A percentile compares a stretch with the other conserved stretches of the same genome.
These are phyloP conservation scores for Zaprionus inermis DNA, from an alignment of 1,140 invertebrate species.

Conservation along the genomic window DNA sequence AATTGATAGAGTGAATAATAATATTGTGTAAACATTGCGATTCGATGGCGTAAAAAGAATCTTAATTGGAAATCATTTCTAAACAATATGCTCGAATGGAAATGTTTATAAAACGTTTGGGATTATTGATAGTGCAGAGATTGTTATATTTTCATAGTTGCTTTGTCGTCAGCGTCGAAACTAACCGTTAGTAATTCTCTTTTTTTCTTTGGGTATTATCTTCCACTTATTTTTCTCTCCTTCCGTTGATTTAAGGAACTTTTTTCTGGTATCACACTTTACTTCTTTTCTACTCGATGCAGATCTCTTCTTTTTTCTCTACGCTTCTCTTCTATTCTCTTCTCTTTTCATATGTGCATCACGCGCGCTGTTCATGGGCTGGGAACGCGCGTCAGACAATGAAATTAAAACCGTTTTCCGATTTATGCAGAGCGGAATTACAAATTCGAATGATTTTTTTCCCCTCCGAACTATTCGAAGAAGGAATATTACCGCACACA, in stretches of 20 bases:
- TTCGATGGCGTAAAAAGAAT: conserved; percentile 27
- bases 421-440: conserved; percentile 28
- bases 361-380: conserved; percentile 50
- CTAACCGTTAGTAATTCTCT: conserved; percentile 62
- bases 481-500: conserved; percentile 19
- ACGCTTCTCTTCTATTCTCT: conserved; percentile 33
- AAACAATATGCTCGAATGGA: conserved; percentile 44
- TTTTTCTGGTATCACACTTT: conserved; percentile 53
- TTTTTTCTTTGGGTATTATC: conserved; percentile 6
- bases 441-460: conserved; percentile 23
- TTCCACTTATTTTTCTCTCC: conserved; percentile 20
- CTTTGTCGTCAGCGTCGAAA: conserved; percentile 29
- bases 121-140: conserved; percentile 40
- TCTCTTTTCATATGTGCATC: conserved; percentile 65
- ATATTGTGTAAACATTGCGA: conserved; percentile 37
- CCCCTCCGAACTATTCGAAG: not conserved
- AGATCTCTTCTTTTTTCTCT: conserved; percentile 27
- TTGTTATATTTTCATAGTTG: conserved; percentile 34
- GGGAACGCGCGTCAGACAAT: conserved; percentile 67
- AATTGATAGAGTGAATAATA: conserved; percentile 52
- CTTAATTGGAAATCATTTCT: conserved; percentile 59
- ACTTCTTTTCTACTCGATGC: conserved; percentile 24
- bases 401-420: conserved; percentile 42
- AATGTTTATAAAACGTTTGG: conserved; percentile 36
- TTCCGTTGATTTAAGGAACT: conserved; percentile 63